Base-by-base conservation (phyloP, 2,113 vertebrate species). In the Bufo bufo region DNA sequence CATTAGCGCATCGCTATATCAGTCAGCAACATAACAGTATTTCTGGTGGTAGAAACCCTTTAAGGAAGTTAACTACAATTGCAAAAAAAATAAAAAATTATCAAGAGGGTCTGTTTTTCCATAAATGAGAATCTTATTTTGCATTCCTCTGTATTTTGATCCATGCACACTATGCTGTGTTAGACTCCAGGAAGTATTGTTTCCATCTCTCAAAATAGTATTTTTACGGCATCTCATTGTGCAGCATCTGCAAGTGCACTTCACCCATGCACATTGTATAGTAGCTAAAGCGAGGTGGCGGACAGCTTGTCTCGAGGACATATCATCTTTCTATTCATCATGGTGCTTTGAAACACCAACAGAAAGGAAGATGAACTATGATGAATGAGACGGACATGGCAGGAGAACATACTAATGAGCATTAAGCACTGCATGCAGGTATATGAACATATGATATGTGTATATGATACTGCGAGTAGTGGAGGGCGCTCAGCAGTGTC, bases 261-360 rank as follows among this genome's bases (percentile, higher is more conserved):
- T 79, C 77, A 79, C 13, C 17, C n/a, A 33, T 13, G 52, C n/a
- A 54, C 9, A n/a, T 59, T 43, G 33, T 45, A 47, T 3, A 47
- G 71, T 47, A 63, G 58, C 79, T 82, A 49, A 82, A 82, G 56
- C 43, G 7, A 82, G 43, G 19, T 17, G 33, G 79, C 58, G 63
- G 16, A 80, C 54, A 59, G 54, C 54, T 80, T 16, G 54, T n/a
- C 77, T 33, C 20, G 77, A 59, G 52, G 77, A 47, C 47, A 17
- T 47, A 33, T 82, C 58, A 63, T 45, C 79, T 61, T 63, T 10
- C 33, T 82, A 14, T 3, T 82, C 56, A 63, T 63, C 33, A 47
- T 33, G 45, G 56, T 61, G 33, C 78, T 58, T 58, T 56, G n/a
- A 79, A 49, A 58, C 56, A 33, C n/a, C 65, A 66, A 20, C 33